A percentile compares a stretch with the other conserved stretches of the same genome.
phyloP scores from a whole-genome alignment of 1,140 invertebrate genomes.

The Hormaphis cornu region DNA sequence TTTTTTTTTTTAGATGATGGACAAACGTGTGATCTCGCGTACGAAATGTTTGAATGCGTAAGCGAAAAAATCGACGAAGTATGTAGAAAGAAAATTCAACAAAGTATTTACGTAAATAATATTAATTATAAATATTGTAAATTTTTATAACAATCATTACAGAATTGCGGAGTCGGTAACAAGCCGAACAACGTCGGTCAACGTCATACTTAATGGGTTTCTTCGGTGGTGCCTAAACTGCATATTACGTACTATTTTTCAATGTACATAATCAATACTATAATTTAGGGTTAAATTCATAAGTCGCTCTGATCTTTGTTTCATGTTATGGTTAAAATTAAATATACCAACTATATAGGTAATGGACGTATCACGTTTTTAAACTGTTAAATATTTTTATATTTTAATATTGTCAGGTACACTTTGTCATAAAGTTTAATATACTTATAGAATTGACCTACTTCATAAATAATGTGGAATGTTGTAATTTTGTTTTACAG shows the following conservation, averaged over 20 bases:
- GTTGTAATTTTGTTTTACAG: too few relatives aligned
- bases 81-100: conserved; percentile 17
- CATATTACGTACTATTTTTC: background rate
- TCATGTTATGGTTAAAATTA: too few relatives aligned
- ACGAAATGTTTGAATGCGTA: conserved; percentile 63
- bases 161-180: conserved; percentile 4
- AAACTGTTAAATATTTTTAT: too few relatives aligned
- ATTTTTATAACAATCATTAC: background rate
- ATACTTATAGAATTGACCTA: too few relatives aligned
- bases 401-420: too few relatives aligned
- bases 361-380: too few relatives aligned
- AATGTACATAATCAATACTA: background rate
- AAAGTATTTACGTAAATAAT: background rate
- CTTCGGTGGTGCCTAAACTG: background rate
- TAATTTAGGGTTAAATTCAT: too few relatives aligned
- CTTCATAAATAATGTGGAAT: too few relatives aligned
- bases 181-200: background rate
- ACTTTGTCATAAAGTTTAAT: too few relatives aligned
- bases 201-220: background rate
- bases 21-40: conserved; percentile 59
- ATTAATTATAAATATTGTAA: background rate
- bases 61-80: conserved; percentile 53
- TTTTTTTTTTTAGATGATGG: conserved; percentile 47
- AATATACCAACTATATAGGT: too few relatives aligned
- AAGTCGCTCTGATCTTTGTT: too few relatives aligned